These are phyloP conservation scores for Portunus trituberculatus DNA, from an alignment of 1,140 invertebrate genomes.

Conservation along the genomic window DNA sequence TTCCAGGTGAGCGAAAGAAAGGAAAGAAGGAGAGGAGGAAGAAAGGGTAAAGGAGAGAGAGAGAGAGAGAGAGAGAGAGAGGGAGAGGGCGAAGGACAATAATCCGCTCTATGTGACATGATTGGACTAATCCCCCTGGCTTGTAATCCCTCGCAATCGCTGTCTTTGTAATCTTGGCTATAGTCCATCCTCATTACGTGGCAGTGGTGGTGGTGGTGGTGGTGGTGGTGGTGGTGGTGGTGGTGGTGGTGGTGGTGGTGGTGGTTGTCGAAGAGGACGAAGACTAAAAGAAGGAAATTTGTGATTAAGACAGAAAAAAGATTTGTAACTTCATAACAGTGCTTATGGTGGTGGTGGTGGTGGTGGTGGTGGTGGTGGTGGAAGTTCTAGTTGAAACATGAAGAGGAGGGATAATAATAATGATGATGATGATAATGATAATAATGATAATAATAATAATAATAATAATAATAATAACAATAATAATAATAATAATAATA, in stretches of 20 bases:
- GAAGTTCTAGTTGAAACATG: not conserved
- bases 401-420: no score
- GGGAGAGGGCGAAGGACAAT: not conserved
- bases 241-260: not conserved
- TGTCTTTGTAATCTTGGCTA: conserved; percentile 22
- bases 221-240: not conserved
- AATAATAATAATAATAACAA: no score
- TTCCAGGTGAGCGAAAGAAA: not conserved
- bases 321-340: not conserved
- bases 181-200: not conserved
- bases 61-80: not conserved
- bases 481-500: no score
- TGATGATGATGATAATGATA: no score
- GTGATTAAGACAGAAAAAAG: no score
- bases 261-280: not conserved
- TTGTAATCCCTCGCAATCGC: not conserved
- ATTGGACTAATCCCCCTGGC: not conserved
- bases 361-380: not conserved
- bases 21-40: not conserved
- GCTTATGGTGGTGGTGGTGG: not conserved
- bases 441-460: no score
- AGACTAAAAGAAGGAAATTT: no score
- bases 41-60: not conserved
- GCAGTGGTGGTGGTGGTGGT: not conserved
- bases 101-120: conserved; percentile 10